These are phyloP conservation scores for Apaloderma vittatum DNA, from an alignment of 2,113 vertebrate species.

Conservation along the genomic window DNA sequence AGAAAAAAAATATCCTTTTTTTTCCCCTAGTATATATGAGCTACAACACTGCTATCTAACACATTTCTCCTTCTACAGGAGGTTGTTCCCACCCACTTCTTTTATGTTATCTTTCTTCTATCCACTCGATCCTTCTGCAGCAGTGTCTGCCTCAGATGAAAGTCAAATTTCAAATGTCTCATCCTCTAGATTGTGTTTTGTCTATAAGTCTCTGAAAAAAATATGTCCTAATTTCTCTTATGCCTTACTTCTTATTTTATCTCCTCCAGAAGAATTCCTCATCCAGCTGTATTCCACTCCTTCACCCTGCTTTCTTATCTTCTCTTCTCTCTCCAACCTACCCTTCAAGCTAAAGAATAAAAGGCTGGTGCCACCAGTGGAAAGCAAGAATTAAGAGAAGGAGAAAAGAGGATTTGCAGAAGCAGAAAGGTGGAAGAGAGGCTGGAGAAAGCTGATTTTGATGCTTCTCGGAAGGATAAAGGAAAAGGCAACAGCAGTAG, in stretches of 20 bases:
- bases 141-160: not conserved
- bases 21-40: rapidly evolving
- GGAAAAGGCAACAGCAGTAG: not conserved
- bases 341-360: not conserved
- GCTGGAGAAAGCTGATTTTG: not conserved
- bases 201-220: not conserved
- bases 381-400: not conserved
- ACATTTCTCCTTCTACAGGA: not conserved
- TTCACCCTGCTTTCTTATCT: not conserved
- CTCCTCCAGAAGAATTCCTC: not conserved
- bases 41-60: not conserved
- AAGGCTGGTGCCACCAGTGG: not conserved
- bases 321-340: not conserved
- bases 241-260: not conserved
- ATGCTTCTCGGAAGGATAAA: not conserved
- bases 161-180: not conserved
- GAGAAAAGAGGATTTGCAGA: not conserved
- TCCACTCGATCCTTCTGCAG: not conserved
- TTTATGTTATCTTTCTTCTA: not conserved
- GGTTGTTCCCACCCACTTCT: not conserved
- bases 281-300: not conserved
- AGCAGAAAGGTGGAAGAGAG: not conserved
- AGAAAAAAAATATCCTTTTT: not conserved
- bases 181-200: not conserved
- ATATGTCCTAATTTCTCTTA: not conserved